A percentile compares a stretch with the other conserved stretches of the same genome.
Evolutionary conservation across 2,797 vertebrate species (phyloP).

Genomic region (Pterois miles): DNA sequence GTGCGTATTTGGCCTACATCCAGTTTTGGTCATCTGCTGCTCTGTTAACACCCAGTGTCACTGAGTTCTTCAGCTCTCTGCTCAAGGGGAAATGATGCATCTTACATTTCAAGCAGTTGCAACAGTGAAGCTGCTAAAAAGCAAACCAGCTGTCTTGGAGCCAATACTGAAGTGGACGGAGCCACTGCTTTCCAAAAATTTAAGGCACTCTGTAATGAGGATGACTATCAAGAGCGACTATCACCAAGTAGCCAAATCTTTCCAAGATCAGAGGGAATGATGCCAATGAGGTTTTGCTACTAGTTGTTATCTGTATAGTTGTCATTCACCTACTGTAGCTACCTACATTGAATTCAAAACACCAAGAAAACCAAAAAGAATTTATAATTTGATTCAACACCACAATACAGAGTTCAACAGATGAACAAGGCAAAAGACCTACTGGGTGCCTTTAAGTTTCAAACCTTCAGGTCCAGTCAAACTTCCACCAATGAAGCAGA

Average conservation of each 20-base stretch:
- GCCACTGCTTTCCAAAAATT: constrained; percentile 5
- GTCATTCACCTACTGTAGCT: background rate
- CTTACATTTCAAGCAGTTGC: constrained; percentile 53
- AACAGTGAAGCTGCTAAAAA: constrained; percentile 37
- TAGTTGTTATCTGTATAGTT: background rate
- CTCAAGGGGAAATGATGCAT: constrained; percentile 37
- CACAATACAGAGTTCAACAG: background rate
- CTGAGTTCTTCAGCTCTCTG: constrained; percentile 27
- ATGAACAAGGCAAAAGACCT: background rate
- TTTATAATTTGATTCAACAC: background rate
- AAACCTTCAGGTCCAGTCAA: background rate
- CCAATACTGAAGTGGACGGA: constrained; percentile 32
- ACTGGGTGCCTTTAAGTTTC: background rate
- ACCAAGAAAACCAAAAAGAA: background rate
- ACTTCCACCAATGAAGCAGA: background rate
- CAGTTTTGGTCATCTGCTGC: constrained; percentile 33
- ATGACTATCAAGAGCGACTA: background rate
- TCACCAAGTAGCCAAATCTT: background rate
- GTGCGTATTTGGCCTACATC: constrained; percentile 22
- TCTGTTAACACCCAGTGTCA: constrained; percentile 21
- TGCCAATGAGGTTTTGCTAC: constrained; percentile 2
- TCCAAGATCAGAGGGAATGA: background rate
- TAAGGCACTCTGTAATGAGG: constrained; percentile 14
- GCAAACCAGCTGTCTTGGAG: constrained; percentile 25
- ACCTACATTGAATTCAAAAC: constrained; percentile 1